Base-by-base conservation (phyloP, 2,888 invertebrate species). In the Lysandra coridon region DNA sequence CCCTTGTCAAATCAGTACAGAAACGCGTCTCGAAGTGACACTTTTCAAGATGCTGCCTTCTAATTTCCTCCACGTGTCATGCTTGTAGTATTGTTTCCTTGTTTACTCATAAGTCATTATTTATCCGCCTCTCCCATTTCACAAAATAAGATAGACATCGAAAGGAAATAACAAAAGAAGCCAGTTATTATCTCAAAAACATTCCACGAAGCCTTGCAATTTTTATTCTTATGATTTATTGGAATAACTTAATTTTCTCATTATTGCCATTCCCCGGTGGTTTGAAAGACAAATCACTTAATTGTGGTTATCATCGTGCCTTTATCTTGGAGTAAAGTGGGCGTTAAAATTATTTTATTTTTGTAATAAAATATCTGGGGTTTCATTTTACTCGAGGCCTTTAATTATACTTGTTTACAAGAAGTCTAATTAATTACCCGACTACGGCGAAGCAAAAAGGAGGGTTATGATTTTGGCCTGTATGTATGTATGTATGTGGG, bases 311-410 rank as follows among this genome's bases (percentile, higher is more conserved):
- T 69, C 33, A 69, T 37, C 69, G 37, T 37, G 33, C 69, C 33
- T 69, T 69, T 69, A 37, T 69, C 69, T 69, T 14, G 14, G 33
- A 33, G 69, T 69, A 69, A 69, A 69, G 17, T 37, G 69, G 33
- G 64, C 30, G 64, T 69, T 69, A 33, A 37, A 69, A 69, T 69
- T 69, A 37, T 69, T 69, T 33, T 69, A 14, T 69, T 33, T 69
- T 69, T 14, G 69, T 69, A 69, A 33, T 37, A 37, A 69, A 17
- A 69, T 64, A 30, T 69, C 64, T 30, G 60, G 30, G 30, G 10
- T 64, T 64, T 64, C 10, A 7, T 64, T 10, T 30, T 64, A 17
- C 64, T 64, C 2, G 62, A 30, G 12, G 30, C 30, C 12, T 64
- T 30, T 30, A 64, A 64, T 64, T 62, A 62, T 2, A 10, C 64